These are phyloP conservation scores for Drosophila ustulata DNA, from an alignment of 2,888 invertebrate species.

Conservation along the genomic window DNA sequence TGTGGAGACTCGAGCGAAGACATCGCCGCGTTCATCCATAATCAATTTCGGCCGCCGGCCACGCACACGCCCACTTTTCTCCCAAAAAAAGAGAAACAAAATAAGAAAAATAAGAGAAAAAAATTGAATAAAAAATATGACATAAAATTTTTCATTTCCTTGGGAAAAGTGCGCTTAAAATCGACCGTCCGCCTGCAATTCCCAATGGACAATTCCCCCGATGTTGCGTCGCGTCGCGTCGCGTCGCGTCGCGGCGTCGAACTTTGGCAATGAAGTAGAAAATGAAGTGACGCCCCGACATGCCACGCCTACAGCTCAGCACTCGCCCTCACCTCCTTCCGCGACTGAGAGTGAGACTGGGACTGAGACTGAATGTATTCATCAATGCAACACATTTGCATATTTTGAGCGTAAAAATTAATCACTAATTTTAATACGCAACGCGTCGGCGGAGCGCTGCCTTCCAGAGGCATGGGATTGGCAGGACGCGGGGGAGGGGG, in stretches of 20 bases:
- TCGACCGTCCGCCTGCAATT: constrained; percentile 56
- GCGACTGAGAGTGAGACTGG: neutral
- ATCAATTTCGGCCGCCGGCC: constrained; percentile 83
- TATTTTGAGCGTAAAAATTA: constrained; percentile 84
- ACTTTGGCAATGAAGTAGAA: constrained; percentile 80
- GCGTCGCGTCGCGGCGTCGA: constrained; percentile 31
- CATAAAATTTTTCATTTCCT: constrained; percentile 82
- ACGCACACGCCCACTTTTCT: constrained; percentile 34
- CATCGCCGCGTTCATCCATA: constrained; percentile 75
- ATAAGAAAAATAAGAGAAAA: constrained; percentile 51
- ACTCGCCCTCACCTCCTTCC: constrained; percentile 19
- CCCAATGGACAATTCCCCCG: constrained; percentile 70
- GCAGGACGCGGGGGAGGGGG: neutral
- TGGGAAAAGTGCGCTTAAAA: constrained; percentile 56
- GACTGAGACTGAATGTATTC: constrained; percentile 73
- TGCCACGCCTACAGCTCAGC: constrained; percentile 39
- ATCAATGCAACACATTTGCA: constrained; percentile 83
- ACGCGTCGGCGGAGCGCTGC: constrained; percentile 36
- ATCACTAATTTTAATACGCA: constrained; percentile 84
- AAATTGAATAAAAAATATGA: constrained; percentile 77
- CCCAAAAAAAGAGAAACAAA: constrained; percentile 26
- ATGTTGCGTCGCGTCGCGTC: neutral
- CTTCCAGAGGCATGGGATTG: neutral
- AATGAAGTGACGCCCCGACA: constrained; percentile 73
- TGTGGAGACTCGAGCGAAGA: constrained; percentile 29